Percentiles rank a stretch among this genome's conserved stretches.
Conservation (phyloP, 2,113 vertebrate genomes). For the Nematolebias whitei region DNA sequence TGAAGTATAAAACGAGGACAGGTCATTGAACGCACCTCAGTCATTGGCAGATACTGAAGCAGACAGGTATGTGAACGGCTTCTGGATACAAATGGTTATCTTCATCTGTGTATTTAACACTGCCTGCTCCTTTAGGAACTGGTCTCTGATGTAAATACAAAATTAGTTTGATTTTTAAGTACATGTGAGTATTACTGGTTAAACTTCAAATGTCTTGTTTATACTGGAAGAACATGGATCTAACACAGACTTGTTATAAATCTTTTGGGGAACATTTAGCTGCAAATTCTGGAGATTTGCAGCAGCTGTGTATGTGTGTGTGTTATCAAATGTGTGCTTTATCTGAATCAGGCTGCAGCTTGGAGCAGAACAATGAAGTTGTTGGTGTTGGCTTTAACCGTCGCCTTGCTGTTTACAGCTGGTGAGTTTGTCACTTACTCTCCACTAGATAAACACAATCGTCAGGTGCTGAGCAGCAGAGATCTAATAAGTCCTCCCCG, state of each 20-base stretch:
- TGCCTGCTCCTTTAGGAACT: neutral
- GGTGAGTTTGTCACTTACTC: constrained; percentile 73
- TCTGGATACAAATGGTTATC: constrained; percentile 1
- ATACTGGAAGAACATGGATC: no score
- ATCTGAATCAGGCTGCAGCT: constrained; percentile 16
- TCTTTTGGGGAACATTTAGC: neutral
- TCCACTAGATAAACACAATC: constrained; percentile 52
- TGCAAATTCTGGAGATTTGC: neutral
- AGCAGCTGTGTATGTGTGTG: neutral
- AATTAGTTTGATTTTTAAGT: neutral
- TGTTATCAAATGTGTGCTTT: constrained; percentile 26
- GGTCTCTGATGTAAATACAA: neutral
- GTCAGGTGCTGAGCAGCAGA: constrained; percentile 21
- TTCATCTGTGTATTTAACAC: neutral
- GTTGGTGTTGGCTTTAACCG: constrained; percentile 56
- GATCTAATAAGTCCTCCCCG: neutral
- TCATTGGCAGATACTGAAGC: constrained; percentile 1
- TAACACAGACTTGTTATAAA: no score
- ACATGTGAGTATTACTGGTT: no score
- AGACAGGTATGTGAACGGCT: constrained; percentile 51
- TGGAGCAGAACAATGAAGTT: constrained; percentile 71
- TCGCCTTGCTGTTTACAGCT: constrained; percentile 65
- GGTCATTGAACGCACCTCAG: constrained; percentile 5
- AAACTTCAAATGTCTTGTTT: no score
- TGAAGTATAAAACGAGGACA: constrained; percentile 52